Evolutionary conservation across 2,113 vertebrate species (phyloP).

Genomic region (Hippocampus abdominalis): DNA sequence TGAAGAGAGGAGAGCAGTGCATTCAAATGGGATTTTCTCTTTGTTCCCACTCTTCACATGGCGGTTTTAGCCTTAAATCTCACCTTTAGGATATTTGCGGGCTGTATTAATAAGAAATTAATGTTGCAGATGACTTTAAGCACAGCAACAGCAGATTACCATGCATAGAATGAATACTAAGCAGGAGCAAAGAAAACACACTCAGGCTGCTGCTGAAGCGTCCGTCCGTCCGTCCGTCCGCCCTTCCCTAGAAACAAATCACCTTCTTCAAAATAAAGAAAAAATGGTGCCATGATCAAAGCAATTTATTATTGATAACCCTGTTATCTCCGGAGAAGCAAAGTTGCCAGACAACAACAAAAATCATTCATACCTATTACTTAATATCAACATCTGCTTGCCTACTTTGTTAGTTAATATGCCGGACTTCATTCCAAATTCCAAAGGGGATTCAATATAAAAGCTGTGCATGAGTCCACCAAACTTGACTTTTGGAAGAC

Average conservation of each 20-base stretch:
- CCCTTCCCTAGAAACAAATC: constrained; percentile 59
- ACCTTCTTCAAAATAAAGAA: constrained; percentile 66
- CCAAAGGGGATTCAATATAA: neutral
- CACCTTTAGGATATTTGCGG: constrained; percentile 45
- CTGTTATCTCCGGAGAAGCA: constrained; percentile 37
- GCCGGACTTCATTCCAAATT: constrained; percentile 25
- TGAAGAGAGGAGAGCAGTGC: constrained; percentile 20
- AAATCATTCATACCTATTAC: constrained; percentile 66
- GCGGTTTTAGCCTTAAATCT: constrained; percentile 30
- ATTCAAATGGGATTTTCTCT: constrained; percentile 20
- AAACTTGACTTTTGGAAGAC: neutral
- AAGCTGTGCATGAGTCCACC: neutral
- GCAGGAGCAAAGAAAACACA: constrained; percentile 42
- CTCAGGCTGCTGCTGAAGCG: constrained; percentile 50
- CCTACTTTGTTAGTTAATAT: constrained; percentile 47
- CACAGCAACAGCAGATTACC: constrained; percentile 60
- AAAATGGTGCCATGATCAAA: constrained; percentile 72
- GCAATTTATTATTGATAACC: constrained; percentile 43
- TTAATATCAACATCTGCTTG: constrained; percentile 65
- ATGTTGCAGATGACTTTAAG: constrained; percentile 67
- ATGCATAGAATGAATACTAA: constrained; percentile 64
- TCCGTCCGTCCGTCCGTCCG: too few species aligned
- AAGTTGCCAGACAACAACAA: constrained; percentile 56
- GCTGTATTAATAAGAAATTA: constrained; percentile 66
- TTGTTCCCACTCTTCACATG: constrained; percentile 11